phyloP scores from a whole-genome alignment of 2,113 vertebrate genomes.

The Dendropsophus ebraccatus region DNA sequence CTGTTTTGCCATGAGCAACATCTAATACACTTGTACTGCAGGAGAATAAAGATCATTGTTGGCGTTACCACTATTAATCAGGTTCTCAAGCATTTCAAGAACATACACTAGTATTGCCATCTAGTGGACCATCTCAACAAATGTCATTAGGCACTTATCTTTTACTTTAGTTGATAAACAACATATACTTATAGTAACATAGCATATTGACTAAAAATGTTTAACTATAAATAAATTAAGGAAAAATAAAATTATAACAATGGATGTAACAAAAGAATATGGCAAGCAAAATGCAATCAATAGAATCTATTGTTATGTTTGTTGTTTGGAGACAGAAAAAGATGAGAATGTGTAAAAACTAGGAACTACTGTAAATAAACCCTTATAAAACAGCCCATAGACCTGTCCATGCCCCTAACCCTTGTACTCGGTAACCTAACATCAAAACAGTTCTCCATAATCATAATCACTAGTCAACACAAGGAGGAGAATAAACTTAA shows the following conservation, averaged over 20 bases:
- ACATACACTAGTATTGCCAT: neutral
- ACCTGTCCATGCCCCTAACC: no score
- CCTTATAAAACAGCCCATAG: no score
- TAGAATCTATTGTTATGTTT: neutral
- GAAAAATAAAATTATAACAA: neutral
- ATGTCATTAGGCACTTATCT: neutral
- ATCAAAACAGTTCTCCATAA: no score
- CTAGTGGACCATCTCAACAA: neutral
- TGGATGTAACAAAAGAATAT: neutral
- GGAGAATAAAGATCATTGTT: neutral
- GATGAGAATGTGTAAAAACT: neutral
- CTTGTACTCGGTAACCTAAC: no score
- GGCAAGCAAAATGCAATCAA: neutral
- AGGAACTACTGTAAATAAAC: no score
- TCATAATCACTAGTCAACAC: no score
- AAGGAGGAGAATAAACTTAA: no score
- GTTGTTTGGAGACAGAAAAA: neutral
- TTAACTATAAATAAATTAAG: no score
- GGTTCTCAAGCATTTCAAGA: neutral
- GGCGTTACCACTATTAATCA: neutral
- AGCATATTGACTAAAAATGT: no score
- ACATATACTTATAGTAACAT: no score
- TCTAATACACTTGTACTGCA: neutral
- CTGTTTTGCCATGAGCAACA: neutral
- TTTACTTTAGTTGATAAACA: no score